phyloP scores from a whole-genome alignment of 2,888 invertebrate genomes.

The Koerneria pararmatus region DNA sequence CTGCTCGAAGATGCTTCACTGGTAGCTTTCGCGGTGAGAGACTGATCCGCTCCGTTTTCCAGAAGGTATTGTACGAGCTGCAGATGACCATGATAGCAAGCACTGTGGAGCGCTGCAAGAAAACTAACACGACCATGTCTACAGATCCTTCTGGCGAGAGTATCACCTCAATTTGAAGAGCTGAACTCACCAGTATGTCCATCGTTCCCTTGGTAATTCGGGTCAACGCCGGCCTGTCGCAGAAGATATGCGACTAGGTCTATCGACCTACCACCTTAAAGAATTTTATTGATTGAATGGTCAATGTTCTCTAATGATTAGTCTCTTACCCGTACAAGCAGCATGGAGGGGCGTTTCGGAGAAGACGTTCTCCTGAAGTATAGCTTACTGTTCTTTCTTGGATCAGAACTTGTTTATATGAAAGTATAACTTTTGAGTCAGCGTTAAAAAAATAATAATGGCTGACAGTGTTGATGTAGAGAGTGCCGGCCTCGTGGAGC shows the following conservation, averaged over 20 bases:
- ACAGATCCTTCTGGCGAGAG: not conserved
- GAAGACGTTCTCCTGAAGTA: conserved; percentile 62
- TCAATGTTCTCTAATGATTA: no score
- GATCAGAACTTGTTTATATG: not conserved
- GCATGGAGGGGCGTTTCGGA: conserved; percentile 64
- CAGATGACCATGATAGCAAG: conserved; percentile 63
- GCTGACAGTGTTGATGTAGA: conserved; percentile 1
- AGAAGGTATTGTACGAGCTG: conserved; percentile 62
- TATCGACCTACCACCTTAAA: conserved; percentile 61
- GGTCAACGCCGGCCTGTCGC: conserved; percentile 61
- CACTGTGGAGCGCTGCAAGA: conserved; percentile 62
- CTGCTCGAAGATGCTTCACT: no score
- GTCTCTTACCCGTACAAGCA: conserved; percentile 63
- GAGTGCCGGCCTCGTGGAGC: conserved; percentile 56
- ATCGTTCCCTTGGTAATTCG: conserved; percentile 63
- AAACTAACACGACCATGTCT: not conserved
- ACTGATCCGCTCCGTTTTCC: conserved; percentile 63
- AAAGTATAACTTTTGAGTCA: no score
- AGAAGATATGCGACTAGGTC: conserved; percentile 63
- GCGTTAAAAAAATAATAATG: no score
- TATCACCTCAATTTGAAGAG: no score
- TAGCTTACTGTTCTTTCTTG: conserved; percentile 12
- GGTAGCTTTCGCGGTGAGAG: conserved; percentile 59
- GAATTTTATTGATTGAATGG: no score
- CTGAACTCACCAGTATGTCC: conserved; percentile 63